Evolutionary conservation across 2,113 vertebrate species (phyloP).

Genomic region (Circaetus gallicus): DNA sequence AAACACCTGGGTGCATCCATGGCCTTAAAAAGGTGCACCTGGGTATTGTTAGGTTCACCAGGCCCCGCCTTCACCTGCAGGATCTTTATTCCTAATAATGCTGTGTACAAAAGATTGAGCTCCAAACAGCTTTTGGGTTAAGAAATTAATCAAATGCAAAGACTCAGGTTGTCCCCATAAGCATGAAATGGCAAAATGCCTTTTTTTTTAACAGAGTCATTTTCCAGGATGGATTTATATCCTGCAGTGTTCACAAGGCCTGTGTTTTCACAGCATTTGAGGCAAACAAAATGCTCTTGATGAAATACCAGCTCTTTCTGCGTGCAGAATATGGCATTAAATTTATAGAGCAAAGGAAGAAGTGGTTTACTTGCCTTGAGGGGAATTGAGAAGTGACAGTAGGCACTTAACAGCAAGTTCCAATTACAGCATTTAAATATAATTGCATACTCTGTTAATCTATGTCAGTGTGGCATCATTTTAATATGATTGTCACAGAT

Average conservation of each 20-base stretch:
- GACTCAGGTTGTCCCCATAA: neutral
- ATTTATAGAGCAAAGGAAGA: constrained; percentile 66
- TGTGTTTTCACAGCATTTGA: constrained; percentile 49
- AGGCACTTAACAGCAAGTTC: constrained; percentile 79
- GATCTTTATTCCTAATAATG: neutral
- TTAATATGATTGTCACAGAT: constrained; percentile 72
- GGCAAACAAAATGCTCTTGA: constrained; percentile 48
- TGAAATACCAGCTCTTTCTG: constrained; percentile 41
- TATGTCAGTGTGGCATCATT: constrained; percentile 73
- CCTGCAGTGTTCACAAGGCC: constrained; percentile 33
- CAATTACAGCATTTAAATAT: constrained; percentile 80
- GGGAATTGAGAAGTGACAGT: constrained; percentile 74
- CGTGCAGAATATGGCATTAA: constrained; percentile 67
- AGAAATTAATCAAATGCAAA: neutral
- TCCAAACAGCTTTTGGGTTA: neutral
- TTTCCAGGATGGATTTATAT: constrained; percentile 13
- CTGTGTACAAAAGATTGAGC: neutral
- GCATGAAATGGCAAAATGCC: constrained; percentile 22
- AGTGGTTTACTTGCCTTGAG: constrained; percentile 64
- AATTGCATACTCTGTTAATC: constrained; percentile 78
- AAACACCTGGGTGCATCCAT: neutral
- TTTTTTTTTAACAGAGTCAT: constrained; percentile 6
- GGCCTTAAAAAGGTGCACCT: neutral
- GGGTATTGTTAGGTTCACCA: neutral
- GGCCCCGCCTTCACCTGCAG: neutral